Evolutionary conservation across 2,113 vertebrate species (phyloP), one percentile per base, ranked within the genome.

Genomic region (Laterallus jamaicensis): DNA sequence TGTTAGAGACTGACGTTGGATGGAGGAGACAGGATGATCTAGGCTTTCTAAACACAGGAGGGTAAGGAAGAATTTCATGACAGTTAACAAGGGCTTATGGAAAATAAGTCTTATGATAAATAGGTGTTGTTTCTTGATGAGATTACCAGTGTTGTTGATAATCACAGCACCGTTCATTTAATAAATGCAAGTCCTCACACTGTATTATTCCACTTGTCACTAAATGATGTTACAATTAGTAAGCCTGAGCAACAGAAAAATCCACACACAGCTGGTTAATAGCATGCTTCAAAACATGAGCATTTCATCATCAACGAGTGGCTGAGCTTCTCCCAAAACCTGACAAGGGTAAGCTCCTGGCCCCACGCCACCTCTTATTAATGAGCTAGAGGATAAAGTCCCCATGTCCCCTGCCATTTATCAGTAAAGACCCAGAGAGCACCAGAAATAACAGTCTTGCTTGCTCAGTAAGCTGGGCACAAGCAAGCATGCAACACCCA

Each of bases 391-490:
- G 6, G 26, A 74, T 14, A 10, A 74, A 52, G 77, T 59, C 75
- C n/a, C 13, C 11, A 17, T 9, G 16, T 74, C 21, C 40, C 32
- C 26, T 60, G 32, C 7, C 15, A 60, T 68, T 37, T 18, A 54
- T 14, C 70, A 75, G 22, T 22, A 54, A 52, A 68, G 63, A 60
- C 6, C n/a, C n/a, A 49, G 10, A 37, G 12, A 40, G 44, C 12
- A 13, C 37, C 52, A 31, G 44, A 69, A 78, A 56, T 40, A 7
- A 58, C 1, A 0, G n/a, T 7, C 40, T 63, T 1, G 1, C 40
- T 40, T n/a, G 19, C 29, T 70, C 2, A 0, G 39, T 17, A 49
- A 49, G 24, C 28, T 21, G 12, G 55, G 54, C 63, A 62, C 47
- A 82, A 75, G 35, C 29, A 50, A 81, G 18, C 47, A 76, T n/a